Conservation (phyloP, 1,140 invertebrate species). For the Rhysida immarginata region DNA sequence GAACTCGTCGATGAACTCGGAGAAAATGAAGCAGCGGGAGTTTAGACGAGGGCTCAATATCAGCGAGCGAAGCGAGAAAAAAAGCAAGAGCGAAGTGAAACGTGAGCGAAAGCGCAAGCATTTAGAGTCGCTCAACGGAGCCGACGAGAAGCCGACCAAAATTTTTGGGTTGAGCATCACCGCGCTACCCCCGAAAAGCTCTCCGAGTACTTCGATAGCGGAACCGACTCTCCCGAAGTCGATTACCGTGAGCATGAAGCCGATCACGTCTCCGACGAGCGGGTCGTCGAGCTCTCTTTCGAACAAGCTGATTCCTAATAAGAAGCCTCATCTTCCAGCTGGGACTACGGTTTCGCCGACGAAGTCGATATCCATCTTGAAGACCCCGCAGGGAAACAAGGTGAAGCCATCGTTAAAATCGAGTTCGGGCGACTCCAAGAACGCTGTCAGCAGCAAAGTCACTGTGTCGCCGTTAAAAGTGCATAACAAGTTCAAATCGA, state of each 20-base stretch:
- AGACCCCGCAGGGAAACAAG: conserved; percentile 1
- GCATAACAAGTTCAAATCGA: background rate
- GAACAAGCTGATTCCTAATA: background rate
- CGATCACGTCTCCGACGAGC: background rate
- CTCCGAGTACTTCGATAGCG: background rate
- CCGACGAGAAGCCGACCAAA: conserved; percentile 17
- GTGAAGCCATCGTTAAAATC: background rate
- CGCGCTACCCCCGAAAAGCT: conserved; percentile 36
- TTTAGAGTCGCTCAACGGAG: conserved; percentile 25
- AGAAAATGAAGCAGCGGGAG: conserved; percentile 2
- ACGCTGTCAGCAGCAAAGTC: background rate
- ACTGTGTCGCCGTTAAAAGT: conserved; percentile 7
- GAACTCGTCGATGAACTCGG: conserved; percentile 15
- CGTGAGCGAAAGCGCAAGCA: conserved; percentile 44
- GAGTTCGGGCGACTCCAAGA: background rate
- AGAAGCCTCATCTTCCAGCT: background rate
- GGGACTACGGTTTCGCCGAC: background rate
- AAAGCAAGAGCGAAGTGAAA: conserved; percentile 47
- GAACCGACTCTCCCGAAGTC: background rate
- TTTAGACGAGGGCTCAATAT: background rate
- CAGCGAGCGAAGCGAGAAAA: conserved; percentile 36
- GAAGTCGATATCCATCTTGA: conserved; percentile 8
- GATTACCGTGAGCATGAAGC: conserved; percentile 3
- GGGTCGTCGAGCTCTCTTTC: background rate
- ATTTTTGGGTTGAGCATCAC: conserved; percentile 10